Percentiles rank a stretch among this genome's conserved stretches.
Conservation (phyloP, 1,140 invertebrate species). For the Hycleus cichorii region DNA sequence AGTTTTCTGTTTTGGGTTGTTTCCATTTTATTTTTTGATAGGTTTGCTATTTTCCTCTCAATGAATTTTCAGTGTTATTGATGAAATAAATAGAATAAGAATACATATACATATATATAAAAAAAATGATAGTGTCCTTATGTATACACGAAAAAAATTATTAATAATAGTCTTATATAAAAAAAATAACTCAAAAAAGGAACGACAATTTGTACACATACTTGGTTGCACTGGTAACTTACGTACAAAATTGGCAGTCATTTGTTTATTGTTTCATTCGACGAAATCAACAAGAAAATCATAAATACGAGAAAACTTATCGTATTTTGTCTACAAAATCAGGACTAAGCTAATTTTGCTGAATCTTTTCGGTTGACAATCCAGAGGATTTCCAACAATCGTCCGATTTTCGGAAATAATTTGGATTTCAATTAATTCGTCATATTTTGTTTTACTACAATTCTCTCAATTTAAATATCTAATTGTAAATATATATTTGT, state of each 20-base stretch:
- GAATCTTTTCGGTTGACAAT: too few relatives aligned
- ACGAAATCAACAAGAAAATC: too few relatives aligned
- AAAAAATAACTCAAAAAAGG: constrained; percentile 20
- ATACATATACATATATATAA: constrained; percentile 22
- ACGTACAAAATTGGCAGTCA: constrained; percentile 39
- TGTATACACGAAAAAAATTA: constrained; percentile 27
- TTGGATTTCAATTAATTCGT: constrained; percentile 11
- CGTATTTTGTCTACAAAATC: too few relatives aligned
- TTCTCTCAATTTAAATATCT: constrained; percentile 16
- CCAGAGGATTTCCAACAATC: background rate
- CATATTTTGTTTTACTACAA: constrained; percentile 21
- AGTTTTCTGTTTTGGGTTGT: too few relatives aligned
- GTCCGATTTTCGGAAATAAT: constrained; percentile 16
- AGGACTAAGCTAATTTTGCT: too few relatives aligned
- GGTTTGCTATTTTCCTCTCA: too few relatives aligned
- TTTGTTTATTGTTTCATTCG: background rate
- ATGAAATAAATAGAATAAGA: too few relatives aligned
- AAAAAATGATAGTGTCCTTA: constrained; percentile 20
- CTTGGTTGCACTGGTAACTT: constrained; percentile 40
- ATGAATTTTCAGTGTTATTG: too few relatives aligned
- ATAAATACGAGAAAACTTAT: too few relatives aligned
- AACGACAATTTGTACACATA: constrained; percentile 38
- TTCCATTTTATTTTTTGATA: too few relatives aligned
- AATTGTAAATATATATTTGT: constrained; percentile 28
- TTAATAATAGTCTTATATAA: constrained; percentile 28